Evolutionary conservation across 1,140 invertebrate species (phyloP).

Genomic region (Danaus plexippus): DNA sequence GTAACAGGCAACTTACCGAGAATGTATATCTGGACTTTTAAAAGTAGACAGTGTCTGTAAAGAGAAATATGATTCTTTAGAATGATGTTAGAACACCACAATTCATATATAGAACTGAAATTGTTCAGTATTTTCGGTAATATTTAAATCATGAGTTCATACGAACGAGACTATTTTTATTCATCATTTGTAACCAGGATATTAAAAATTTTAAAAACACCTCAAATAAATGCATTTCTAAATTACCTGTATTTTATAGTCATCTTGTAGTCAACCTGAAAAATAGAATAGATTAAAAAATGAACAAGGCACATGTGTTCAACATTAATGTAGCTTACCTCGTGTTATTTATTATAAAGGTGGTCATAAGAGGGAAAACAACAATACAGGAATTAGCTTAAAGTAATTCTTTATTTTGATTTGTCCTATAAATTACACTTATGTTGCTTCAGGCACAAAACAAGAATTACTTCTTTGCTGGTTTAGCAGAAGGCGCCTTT

Average conservation of each 20-base stretch:
- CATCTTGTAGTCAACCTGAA: conserved; percentile 34
- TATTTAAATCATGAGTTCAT: conserved; percentile 40
- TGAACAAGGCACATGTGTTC: conserved; percentile 41
- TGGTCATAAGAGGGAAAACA: conserved; percentile 22
- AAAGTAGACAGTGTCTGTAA: too few species aligned
- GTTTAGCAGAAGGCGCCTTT: conserved; percentile 54
- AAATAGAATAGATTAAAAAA: conserved; percentile 60
- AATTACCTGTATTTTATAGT: not conserved
- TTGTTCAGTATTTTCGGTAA: conserved; percentile 32
- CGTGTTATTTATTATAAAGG: conserved; percentile 22
- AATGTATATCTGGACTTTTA: too few species aligned
- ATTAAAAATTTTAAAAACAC: too few species aligned
- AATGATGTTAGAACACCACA: too few species aligned
- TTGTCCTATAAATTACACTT: conserved; percentile 50
- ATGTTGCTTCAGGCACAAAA: conserved; percentile 47
- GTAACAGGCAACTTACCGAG: too few species aligned
- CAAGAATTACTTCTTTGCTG: conserved; percentile 69
- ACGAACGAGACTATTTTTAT: conserved; percentile 49
- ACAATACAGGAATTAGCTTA: conserved; percentile 51
- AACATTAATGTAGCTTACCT: conserved; percentile 54
- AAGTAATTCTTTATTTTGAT: conserved; percentile 67
- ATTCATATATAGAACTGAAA: not conserved
- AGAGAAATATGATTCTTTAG: too few species aligned
- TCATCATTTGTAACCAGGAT: conserved; percentile 24
- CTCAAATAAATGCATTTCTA: conserved; percentile 15